Base-by-base conservation (phyloP, 2,113 vertebrate species). In the Spheniscus mendiculus region DNA sequence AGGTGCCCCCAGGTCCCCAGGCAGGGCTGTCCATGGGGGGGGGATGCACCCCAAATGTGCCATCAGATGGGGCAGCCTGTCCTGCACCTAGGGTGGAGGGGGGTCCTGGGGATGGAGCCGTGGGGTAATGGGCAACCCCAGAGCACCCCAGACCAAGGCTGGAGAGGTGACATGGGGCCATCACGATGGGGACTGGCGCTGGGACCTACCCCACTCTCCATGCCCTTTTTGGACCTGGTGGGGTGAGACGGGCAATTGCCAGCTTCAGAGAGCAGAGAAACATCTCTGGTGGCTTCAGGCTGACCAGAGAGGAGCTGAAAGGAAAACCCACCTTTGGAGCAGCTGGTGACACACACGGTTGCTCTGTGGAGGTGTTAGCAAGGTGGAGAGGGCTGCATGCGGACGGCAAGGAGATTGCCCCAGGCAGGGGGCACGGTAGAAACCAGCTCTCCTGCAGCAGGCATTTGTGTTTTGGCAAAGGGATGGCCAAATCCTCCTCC, bases 81-180 rank as follows among this genome's bases (percentile, higher is more conserved):
- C 38, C 44, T 84, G 22, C 14, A 32, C 23, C 25, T 34, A 4
- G 25, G 7, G 11, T 47, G 7, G 12, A 76, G 2, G 9, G 16
- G 40, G 17, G 10, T 47, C 36, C 45, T 34, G 50, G 61, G 21
- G 8, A 17, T 42, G 67, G 30, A 90, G 52, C 10, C 30, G 29
- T 3, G 15, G 21, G 10, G 20, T 26, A 66, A 38, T 2, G 1
- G 36, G 59, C 32, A 61, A 11, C 4, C 27, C 26, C 0, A 0
- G 36, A 82, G 42, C n/a, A 19, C 4, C 36, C 4, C 0, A 45
- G 8, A 10, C 8, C 20, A 22, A 38, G 55, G 40, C 6, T 71
- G 63, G 52, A 50, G 49, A 53, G 36, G 25, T 7, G 18, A 25
- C 26, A 42, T 12, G 6, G 26, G 45, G 30, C 9, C 19, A 2